Percentiles rank a stretch among this genome's conserved stretches.
Conservation (phyloP, 2,888 invertebrate genomes). For the Sesamia inferens region DNA sequence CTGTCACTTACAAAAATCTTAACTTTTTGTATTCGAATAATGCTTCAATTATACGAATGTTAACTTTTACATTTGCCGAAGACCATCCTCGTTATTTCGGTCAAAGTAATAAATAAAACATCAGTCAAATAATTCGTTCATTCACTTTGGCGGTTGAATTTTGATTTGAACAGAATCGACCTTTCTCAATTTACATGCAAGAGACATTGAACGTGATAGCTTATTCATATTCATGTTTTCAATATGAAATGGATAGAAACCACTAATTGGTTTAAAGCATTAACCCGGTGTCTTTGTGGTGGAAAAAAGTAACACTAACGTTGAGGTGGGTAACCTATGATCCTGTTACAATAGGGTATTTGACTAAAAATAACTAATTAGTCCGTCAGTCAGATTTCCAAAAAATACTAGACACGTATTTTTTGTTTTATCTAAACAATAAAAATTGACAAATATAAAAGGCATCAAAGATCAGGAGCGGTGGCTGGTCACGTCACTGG, state of each 20-base stretch:
- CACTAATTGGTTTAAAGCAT: slow-evolving; percentile 9
- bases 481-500: too few species aligned
- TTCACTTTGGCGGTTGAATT: slow-evolving; percentile 72
- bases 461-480: too few species aligned
- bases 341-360: too few species aligned
- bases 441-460: too few species aligned
- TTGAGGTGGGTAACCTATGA: too few species aligned
- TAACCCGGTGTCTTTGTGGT: too few species aligned
- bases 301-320: too few species aligned
- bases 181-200: slow-evolving; percentile 68
- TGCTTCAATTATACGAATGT: slow-evolving; percentile 59
- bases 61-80: slow-evolving; percentile 62
- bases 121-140: slow-evolving; percentile 72
- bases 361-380: too few species aligned
- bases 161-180: slow-evolving; percentile 66
- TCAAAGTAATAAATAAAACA: slow-evolving; percentile 75
- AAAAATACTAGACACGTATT: too few species aligned
- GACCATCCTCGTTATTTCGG: slow-evolving; percentile 68
- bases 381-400: too few species aligned
- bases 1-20: slow-evolving; percentile 40
- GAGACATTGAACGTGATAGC: slow-evolving; percentile 64
- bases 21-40: slow-evolving; percentile 56
- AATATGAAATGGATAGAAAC: slow-evolving; percentile 33
- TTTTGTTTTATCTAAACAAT: too few species aligned
- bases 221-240: slow-evolving; percentile 66